Base-by-base conservation (phyloP, 2,113 vertebrate genomes). In the Chaetura pelagica region DNA sequence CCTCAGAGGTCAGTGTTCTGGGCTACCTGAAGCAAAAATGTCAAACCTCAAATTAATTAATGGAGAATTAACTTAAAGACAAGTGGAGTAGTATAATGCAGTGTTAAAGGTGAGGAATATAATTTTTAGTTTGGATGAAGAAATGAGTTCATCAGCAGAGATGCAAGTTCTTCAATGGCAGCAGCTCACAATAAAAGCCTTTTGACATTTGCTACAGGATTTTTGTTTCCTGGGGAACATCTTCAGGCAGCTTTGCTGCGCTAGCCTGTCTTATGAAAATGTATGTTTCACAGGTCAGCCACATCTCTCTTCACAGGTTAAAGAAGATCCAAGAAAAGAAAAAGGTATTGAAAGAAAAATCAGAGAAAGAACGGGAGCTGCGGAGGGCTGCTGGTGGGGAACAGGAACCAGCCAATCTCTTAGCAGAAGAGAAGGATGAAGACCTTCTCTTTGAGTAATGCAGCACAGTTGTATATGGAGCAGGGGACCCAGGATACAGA, bases 251-350 rank as follows among this genome's bases (percentile, higher is more conserved):
- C 51, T 84, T 87, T 95, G 86, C 35, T 92, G 58, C 55, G 58
- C 55, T 81, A 54, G 63, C 7, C 51, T 67, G 6, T 62, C 91
- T 15, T 49, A 71, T 38, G 61, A 59, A 71, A 67, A 83, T 3
- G 10, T 46, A 49, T 49, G 16, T 63, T 95, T 80, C 59, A 71
- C 59, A 63, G 67, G 46, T 72, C 66, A 88, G 55, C 12, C 14
- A 13, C 4, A 2, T 57, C 75, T 86, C 13, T 93, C 55, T 76
- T 82, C 57, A 27, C 89, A 99, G 99, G 96, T 98, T 99, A 97
- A 99, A 99, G 98, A 99, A 99, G 97, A 99, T 99, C 94, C 99
- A 99, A 78, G 99, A 99, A 97, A 99, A 99, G 98, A 99, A 99
- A 97, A 99, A 99, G 96, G 98, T 99, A 95, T 96, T 99, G 77